Evolutionary conservation across 2,888 invertebrate species (phyloP).

Genomic region (Pandemis corylana): DNA sequence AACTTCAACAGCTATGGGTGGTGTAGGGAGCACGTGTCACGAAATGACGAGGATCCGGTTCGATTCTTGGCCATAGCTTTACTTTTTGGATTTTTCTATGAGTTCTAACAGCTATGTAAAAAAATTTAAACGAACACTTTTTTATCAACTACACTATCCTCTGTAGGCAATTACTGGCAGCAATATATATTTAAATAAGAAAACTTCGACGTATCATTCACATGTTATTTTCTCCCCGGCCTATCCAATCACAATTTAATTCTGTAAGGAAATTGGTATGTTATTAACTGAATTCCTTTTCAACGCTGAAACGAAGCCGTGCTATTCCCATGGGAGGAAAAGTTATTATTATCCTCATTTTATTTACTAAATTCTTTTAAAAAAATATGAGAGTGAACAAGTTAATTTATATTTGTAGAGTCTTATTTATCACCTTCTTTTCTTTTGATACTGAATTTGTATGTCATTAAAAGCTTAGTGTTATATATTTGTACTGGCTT

Average conservation of each 20-base stretch:
- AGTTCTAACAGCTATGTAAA: too few relatives aligned
- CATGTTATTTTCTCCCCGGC: conserved; percentile 11
- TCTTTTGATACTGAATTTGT: background rate
- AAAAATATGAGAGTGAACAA: conserved; percentile 4
- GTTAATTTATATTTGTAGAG: background rate
- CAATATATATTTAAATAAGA: background rate
- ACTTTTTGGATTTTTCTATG: too few relatives aligned
- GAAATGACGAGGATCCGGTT: too few relatives aligned
- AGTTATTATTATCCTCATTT: conserved; percentile 10
- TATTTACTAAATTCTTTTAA: conserved; percentile 9
- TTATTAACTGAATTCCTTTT: conserved; percentile 29
- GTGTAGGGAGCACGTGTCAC: too few relatives aligned
- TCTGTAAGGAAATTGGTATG: conserved; percentile 28
- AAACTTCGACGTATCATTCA: conserved; percentile 17
- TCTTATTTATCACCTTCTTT: conserved; percentile 1
- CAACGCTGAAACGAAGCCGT: conserved; percentile 1
- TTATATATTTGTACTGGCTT: too few relatives aligned
- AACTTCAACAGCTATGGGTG: too few relatives aligned
- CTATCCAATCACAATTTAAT: conserved; percentile 29
- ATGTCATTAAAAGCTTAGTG: too few relatives aligned
- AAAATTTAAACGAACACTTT: background rate
- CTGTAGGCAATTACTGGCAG: background rate
- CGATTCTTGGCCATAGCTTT: too few relatives aligned
- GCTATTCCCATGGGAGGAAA: conserved; percentile 9
- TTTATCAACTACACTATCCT: background rate